Conservation (phyloP, 2,113 vertebrate genomes). For the Pipra filicauda region DNA sequence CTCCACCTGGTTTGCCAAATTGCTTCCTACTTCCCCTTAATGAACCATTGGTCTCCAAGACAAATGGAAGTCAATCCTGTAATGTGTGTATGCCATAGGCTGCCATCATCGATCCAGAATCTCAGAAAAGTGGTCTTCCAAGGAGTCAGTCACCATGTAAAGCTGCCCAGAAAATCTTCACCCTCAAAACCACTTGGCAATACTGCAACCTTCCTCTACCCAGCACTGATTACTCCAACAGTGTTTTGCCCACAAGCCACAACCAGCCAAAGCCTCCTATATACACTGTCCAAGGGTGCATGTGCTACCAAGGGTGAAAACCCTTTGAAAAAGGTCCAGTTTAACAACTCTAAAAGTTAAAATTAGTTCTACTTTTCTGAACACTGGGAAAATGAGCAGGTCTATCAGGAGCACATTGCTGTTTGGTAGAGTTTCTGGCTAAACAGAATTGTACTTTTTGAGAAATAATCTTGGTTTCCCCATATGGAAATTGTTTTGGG, state of each 20-base stretch:
- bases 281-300: fast-evolving
- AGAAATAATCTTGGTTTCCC: background rate
- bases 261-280: background rate
- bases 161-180: background rate
- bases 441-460: background rate
- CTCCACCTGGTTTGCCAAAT: background rate
- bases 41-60: background rate
- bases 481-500: background rate
- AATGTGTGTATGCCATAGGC: fast-evolving
- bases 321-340: background rate
- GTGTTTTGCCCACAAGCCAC: background rate
- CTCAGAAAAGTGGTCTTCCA: background rate
- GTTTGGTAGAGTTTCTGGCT: background rate
- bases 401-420: fast-evolving
- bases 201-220: background rate
- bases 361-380: background rate
- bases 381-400: background rate
- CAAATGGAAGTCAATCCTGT: background rate
- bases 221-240: background rate
- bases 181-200: background rate
- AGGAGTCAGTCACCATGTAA: background rate
- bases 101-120: background rate
- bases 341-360: background rate
- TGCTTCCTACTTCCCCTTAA: background rate
- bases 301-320: background rate